phyloP scores from a whole-genome alignment of 2,888 invertebrate genomes.

The Plebejus argus region DNA sequence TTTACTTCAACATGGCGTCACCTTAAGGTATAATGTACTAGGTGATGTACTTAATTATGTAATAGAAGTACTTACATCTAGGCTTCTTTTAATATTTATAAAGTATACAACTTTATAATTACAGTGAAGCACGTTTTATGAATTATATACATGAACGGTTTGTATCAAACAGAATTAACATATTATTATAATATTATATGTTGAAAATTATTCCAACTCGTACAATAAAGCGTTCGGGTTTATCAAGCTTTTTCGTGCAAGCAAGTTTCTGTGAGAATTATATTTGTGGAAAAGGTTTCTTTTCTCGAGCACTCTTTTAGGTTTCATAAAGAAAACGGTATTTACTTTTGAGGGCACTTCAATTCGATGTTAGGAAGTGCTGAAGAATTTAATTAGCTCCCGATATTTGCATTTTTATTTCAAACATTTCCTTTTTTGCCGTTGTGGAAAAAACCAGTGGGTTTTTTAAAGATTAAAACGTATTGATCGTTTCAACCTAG shows the following conservation, averaged over 20 bases:
- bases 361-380: slow-evolving; percentile 7
- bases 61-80: neutral
- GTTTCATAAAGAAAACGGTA: slow-evolving; percentile 19
- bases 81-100: no score
- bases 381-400: slow-evolving; percentile 26
- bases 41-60: no score
- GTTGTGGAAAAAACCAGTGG: neutral
- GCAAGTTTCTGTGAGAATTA: neutral
- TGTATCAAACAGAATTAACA: neutral
- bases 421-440: neutral
- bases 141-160: neutral
- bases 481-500: neutral
- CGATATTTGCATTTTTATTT: slow-evolving; percentile 18
- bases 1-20: no score
- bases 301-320: slow-evolving; percentile 13
- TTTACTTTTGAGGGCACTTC: slow-evolving; percentile 24
- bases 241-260: slow-evolving; percentile 5
- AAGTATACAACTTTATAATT: no score
- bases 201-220: neutral
- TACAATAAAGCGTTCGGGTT: neutral
- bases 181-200: neutral
- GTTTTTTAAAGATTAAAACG: neutral
- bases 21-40: no score
- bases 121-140: neutral
- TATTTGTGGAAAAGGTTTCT: slow-evolving; percentile 13